These are phyloP conservation scores for Chelonia mydas DNA, from an alignment of 2,797 vertebrate species.

Conservation along the genomic window DNA sequence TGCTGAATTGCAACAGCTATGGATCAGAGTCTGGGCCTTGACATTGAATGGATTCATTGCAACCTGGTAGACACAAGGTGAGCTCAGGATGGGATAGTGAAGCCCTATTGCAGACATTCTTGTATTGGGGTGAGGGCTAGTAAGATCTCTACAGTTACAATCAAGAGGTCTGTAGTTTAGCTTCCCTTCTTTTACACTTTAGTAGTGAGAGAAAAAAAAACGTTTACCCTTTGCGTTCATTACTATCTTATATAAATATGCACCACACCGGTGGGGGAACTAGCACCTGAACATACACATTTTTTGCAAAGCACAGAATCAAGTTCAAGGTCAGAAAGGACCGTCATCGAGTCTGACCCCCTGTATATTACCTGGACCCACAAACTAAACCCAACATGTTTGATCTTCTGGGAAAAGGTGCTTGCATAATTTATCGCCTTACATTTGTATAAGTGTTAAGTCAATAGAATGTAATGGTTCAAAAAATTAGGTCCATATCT, in stretches of 20 bases:
- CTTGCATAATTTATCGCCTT: too few species aligned
- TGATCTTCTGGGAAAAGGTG: not conserved
- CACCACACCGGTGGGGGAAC: not conserved
- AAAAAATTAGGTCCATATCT: not conserved
- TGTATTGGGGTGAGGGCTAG: not conserved
- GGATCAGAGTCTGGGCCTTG: not conserved
- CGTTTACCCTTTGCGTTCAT: not conserved
- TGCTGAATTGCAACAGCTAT: not conserved
- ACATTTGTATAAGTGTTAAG: not conserved
- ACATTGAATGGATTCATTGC: not conserved
- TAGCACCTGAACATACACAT: not conserved
- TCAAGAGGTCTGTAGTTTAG: not conserved
- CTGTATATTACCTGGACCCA: not conserved
- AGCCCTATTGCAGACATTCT: not conserved
- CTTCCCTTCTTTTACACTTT: not conserved
- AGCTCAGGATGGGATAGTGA: not conserved
- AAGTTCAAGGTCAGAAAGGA: not conserved
- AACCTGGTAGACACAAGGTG: not conserved
- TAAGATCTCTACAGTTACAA: not conserved
- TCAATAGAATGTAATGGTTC: not conserved
- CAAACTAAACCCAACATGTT: not conserved
- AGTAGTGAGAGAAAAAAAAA: not conserved
- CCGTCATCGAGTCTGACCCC: not conserved
- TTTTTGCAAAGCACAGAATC: not conserved
- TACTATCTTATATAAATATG: not conserved